Base-by-base conservation (phyloP, 2,797 vertebrate genomes). In the Amphiprion clarkii region DNA sequence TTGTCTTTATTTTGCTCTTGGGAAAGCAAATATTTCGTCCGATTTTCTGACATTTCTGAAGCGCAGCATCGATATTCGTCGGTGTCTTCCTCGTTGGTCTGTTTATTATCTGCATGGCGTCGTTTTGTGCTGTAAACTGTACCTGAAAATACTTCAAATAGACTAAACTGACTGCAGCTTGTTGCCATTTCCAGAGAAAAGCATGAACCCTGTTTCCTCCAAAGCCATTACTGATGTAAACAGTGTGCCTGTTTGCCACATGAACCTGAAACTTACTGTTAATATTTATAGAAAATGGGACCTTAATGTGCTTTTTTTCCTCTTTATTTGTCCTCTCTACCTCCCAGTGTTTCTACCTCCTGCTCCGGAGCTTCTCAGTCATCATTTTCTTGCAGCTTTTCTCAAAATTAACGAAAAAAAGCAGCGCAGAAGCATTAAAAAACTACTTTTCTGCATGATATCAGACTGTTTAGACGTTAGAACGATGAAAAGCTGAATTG, bases 311-410 rank as follows among this genome's bases (percentile, higher is more conserved):
- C 67, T 79, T 52, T 51, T 19, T 13, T 29, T 29, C 74, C 21
- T 69, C 46, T 52, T 52, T n/a, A 25, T 13, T 59, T 40, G 57
- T 70, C 23, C 63, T 74, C 60, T 84, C 49, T 91, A 83, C 82
- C 87, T 89, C 79, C 69, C n/a, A 36, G 46, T 76, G 76, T 80
- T 65, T 90, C 83, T 86, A 71, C 79, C 85, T 86, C 74, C 68
- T 74, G 48, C 51, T 83, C 46, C 21, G n/a, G 31, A 4, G 58
- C 66, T 62, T 74, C 36, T 67, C 53, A 27, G 21, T 44, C n/a
- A 10, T 9, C 31, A 8, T 33, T 33, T 31, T 23, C 62, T 31
- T 75, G 19, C 40, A 62, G 54, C 14, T 31, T 1, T 3, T 3
- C 36, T 54, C 2, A 11, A 21, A 44, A 52, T 6, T 3, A 48